Conservation (phyloP, 2,888 invertebrate species). For the Dinocampus coccinellae region DNA sequence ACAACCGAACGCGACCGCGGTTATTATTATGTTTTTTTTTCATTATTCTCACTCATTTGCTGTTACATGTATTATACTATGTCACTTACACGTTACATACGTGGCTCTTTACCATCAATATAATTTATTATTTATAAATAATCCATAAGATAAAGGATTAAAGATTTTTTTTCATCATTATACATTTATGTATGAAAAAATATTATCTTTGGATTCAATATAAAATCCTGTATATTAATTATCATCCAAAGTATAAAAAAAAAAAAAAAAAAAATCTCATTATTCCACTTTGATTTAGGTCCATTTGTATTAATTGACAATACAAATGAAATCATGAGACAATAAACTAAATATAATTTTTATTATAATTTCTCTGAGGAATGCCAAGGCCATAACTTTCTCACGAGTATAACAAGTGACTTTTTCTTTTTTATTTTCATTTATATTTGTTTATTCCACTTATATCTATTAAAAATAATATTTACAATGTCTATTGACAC, state of each 20-base stretch:
- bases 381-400: conserved; percentile 31
- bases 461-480: neutral
- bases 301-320: neutral
- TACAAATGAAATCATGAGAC: neutral
- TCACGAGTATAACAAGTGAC: neutral
- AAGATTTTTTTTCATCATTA: no score
- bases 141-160: neutral
- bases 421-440: neutral
- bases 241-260: no score
- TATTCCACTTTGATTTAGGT: no score
- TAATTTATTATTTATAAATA: neutral
- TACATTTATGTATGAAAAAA: no score
- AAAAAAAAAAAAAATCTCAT: no score
- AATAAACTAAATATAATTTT: neutral
- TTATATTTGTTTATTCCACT: neutral
- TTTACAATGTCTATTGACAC: neutral
- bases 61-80: neutral
- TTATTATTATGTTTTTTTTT: no score
- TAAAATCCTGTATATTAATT: no score
- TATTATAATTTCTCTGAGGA: no score
- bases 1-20: conserved; percentile 31
- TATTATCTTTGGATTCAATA: no score
- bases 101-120: conserved; percentile 23
- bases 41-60: conserved; percentile 29
- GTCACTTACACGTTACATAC: conserved; percentile 16